Evolutionary conservation across 2,113 vertebrate genomes (phyloP).

Genomic region (Rhodinocichla rosea): DNA sequence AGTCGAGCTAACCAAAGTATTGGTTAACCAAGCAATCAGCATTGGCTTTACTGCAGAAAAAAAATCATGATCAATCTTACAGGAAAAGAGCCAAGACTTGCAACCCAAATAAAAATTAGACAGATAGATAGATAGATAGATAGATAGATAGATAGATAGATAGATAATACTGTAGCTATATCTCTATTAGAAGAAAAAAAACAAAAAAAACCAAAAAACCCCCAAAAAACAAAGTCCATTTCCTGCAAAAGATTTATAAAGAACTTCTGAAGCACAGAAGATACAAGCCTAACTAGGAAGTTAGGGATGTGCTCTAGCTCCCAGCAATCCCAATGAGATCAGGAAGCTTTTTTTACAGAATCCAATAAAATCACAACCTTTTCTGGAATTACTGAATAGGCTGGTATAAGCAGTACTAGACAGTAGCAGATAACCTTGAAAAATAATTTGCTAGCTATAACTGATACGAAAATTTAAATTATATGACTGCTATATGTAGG

Average conservation of each 20-base stretch:
- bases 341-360: background rate
- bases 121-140: background rate
- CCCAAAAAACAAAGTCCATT: background rate
- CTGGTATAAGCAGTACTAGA: background rate
- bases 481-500: background rate
- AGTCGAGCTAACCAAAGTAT: background rate
- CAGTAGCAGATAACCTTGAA: background rate
- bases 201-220: background rate
- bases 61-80: background rate
- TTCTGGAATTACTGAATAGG: background rate
- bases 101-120: background rate
- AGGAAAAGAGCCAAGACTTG: background rate
- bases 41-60: background rate
- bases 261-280: background rate
- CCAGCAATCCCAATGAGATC: background rate
- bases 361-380: background rate
- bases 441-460: background rate
- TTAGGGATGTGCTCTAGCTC: background rate
- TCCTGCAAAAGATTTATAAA: background rate
- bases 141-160: background rate
- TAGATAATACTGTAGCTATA: background rate
- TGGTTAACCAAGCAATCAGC: background rate
- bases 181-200: background rate
- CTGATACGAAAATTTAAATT: background rate
- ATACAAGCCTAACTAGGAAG: background rate